Base-by-base conservation (phyloP, 2,797 vertebrate species). In the Dromococcyx pavoninus region DNA sequence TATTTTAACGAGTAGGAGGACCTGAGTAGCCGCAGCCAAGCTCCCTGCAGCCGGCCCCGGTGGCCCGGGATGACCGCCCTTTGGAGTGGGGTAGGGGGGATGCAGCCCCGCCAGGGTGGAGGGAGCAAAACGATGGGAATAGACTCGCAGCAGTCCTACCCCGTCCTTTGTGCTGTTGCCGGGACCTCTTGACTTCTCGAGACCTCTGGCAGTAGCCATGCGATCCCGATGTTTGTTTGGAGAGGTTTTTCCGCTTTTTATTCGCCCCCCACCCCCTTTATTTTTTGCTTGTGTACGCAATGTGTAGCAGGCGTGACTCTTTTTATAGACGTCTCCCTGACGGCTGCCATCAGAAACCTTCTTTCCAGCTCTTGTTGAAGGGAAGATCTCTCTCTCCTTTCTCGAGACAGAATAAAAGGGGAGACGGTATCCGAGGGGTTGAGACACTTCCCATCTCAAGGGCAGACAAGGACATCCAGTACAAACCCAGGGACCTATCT, bases 161-260 rank as follows among this genome's bases (percentile, higher is more conserved):
- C 62, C 58, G 61, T 94, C 92, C 88, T 91, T 91, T 93, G 84
- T 57, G 80, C 66, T 77, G 51, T 77, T 95, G 91, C 76, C 46
- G 58, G 91, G 95, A 96, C 94, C 96, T 96, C 89, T 54, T 79
- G 91, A 88, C 96, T 96, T 86, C 83, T 89, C 73, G 23, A 83
- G 93, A 96, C 93, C 94, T 92, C 90, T 97, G 97, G 96, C 95
- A 93, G 90, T 94, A 97, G 96, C 95, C 93, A 67, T 94, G 91
- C 86, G 89, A 93, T 94, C 91, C 73, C 39, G 43, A 80, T 97
- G 97, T 98, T 98, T 98, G 96, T 98, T 98, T 98, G 95, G 91
- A 94, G 88, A 92, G 69, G 83, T 91, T 94, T 97, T 97, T 96
- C 86, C 64, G 41, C 41, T 57, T 74, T 30, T n/a, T 53, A 12